A percentile compares a stretch with the other conserved stretches of the same genome.
Conservation (phyloP, 23 tunicate genomes). For the Aplidium turbinatum region DNA sequence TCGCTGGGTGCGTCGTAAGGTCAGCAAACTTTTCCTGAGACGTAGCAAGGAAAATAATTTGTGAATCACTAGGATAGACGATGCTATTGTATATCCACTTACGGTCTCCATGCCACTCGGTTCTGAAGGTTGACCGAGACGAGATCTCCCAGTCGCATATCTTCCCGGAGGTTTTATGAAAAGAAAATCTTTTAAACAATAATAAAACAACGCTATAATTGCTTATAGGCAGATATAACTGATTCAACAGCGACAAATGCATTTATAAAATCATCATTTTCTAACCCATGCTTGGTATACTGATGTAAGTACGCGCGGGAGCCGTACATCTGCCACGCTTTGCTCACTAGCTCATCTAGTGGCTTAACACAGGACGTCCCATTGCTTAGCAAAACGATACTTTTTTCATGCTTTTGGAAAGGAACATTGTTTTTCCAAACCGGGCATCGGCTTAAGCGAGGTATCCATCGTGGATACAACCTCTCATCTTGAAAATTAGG, state of each 20-base stretch:
- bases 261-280: constrained; percentile 80
- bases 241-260: constrained; percentile 83
- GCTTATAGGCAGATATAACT: constrained; percentile 52
- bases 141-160: too few relatives aligned
- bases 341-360: constrained; percentile 39
- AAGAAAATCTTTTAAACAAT: too few relatives aligned
- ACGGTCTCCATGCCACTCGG: too few relatives aligned
- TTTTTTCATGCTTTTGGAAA: constrained; percentile 60
- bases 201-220: constrained; percentile 11
- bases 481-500: constrained; percentile 34
- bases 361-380: constrained; percentile 68
- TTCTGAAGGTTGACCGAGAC: too few relatives aligned
- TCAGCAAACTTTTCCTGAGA: too few relatives aligned
- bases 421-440: constrained; percentile 55
- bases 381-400: constrained; percentile 66
- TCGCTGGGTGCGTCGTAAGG: too few relatives aligned
- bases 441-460: constrained; percentile 21
- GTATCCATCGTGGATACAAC: constrained; percentile 54
- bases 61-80: too few relatives aligned
- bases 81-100: too few relatives aligned
- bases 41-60: too few relatives aligned
- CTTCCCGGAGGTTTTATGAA: too few relatives aligned
- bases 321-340: constrained; percentile 92
- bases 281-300: constrained; percentile 77
- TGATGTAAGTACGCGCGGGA: constrained; percentile 82